Conservation (phyloP, 2,888 invertebrate genomes). For the Tipula vernalis region DNA sequence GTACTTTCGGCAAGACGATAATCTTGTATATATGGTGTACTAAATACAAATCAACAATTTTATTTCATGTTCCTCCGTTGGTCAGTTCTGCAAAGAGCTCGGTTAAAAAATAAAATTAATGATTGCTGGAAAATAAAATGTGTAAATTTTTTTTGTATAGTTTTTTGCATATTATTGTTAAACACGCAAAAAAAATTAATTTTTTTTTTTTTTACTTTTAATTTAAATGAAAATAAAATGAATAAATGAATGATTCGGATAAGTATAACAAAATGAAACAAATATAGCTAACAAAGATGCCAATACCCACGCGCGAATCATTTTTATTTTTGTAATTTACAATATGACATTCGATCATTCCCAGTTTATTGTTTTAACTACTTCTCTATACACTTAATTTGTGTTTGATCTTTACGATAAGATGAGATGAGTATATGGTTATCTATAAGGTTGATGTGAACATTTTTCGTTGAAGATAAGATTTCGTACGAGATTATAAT, state of each 20-base stretch:
- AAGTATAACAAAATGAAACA: neutral
- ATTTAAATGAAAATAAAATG: neutral
- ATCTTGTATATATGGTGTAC: neutral
- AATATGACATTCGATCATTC: neutral
- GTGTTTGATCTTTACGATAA: neutral
- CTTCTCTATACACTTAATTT: neutral
- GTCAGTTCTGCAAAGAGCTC: neutral
- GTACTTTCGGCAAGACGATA: neutral
- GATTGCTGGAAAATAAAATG: neutral
- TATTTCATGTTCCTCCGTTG: neutral
- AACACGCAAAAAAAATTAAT: neutral
- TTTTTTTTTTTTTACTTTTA: neutral
- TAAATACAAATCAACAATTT: neutral
- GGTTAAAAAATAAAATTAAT: neutral
- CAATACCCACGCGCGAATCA: neutral
- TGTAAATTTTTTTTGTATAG: neutral
- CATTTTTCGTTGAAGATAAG: no score
- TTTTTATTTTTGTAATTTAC: neutral
- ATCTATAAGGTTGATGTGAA: no score
- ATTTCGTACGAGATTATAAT: no score
- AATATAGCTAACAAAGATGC: neutral
- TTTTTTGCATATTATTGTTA: neutral
- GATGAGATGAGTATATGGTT: neutral
- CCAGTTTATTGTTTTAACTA: neutral
- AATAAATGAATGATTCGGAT: neutral